A percentile compares a stretch with the other conserved stretches of the same genome.
Conservation (phyloP, 2,113 vertebrate genomes). For the Delphinapterus leucas region DNA sequence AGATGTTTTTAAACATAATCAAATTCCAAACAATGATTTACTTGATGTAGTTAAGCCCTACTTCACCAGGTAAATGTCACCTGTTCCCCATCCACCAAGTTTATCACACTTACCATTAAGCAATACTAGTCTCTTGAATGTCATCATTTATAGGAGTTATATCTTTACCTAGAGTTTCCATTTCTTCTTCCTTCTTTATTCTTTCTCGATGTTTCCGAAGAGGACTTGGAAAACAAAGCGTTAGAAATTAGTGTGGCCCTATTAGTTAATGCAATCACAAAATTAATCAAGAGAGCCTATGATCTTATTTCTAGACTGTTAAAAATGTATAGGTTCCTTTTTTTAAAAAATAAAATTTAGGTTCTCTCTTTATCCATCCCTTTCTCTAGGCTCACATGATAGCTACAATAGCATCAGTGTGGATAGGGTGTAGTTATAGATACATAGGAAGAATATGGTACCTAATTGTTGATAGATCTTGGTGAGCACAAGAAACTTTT, state of each 20-base stretch:
- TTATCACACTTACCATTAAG: constrained; percentile 58
- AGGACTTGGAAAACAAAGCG: constrained; percentile 67
- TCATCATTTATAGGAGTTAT: constrained; percentile 65
- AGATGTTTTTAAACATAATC: not conserved
- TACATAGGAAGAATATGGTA: not conserved
- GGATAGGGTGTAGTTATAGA: not conserved
- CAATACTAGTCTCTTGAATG: constrained; percentile 71
- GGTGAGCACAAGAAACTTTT: not conserved
- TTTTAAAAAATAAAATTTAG: not conserved
- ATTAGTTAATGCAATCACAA: not conserved
- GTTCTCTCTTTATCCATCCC: not conserved
- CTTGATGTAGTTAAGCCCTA: not conserved
- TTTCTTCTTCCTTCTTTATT: constrained; percentile 70
- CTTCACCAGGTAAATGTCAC: not conserved
- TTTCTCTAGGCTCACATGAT: not conserved
- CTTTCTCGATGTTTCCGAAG: constrained; percentile 58
- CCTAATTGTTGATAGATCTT: not conserved
- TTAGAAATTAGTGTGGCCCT: constrained; percentile 31
- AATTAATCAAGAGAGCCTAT: not conserved
- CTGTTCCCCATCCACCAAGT: not conserved
- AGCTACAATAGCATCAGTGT: not conserved
- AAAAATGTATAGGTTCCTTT: not conserved
- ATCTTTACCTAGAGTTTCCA: constrained; percentile 60
- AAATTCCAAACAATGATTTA: not conserved
- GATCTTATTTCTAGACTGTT: not conserved